Conservation (phyloP, 2,113 vertebrate genomes). For the Saccopteryx leptura region DNA sequence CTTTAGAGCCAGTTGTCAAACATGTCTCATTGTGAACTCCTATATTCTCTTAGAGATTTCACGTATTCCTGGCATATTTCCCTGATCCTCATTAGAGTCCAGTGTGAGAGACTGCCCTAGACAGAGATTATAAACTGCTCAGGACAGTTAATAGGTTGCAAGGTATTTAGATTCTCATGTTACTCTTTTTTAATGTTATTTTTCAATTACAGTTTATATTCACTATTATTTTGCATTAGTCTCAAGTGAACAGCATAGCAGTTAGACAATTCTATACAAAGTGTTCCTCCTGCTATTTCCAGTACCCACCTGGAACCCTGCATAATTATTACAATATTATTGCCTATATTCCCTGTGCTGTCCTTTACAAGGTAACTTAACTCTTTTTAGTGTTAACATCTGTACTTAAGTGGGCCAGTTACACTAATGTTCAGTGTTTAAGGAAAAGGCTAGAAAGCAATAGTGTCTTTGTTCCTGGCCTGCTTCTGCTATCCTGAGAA, state of each 20-base stretch:
- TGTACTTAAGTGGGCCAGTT: constrained; percentile 7
- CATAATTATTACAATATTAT: neutral
- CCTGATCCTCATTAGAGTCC: neutral
- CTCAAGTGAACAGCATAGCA: neutral
- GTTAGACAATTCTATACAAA: neutral
- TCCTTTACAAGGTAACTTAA: neutral
- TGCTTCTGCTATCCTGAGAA: neutral
- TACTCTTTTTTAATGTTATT: neutral
- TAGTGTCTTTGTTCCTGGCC: neutral
- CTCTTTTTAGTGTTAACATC: neutral
- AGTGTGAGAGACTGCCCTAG: neutral
- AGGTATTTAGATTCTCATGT: neutral
- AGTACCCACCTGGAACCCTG: neutral
- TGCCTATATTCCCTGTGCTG: neutral
- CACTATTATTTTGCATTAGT: neutral
- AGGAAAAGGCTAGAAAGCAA: neutral
- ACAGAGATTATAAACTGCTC: neutral
- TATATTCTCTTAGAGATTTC: neutral
- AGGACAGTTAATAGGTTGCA: neutral
- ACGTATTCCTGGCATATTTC: neutral
- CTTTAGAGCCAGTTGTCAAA: neutral
- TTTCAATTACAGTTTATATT: neutral
- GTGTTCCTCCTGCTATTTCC: neutral
- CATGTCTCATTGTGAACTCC: neutral
- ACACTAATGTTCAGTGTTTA: neutral